Base-by-base conservation (phyloP, 2,797 vertebrate species). In the Oceanodroma leucorhoa region DNA sequence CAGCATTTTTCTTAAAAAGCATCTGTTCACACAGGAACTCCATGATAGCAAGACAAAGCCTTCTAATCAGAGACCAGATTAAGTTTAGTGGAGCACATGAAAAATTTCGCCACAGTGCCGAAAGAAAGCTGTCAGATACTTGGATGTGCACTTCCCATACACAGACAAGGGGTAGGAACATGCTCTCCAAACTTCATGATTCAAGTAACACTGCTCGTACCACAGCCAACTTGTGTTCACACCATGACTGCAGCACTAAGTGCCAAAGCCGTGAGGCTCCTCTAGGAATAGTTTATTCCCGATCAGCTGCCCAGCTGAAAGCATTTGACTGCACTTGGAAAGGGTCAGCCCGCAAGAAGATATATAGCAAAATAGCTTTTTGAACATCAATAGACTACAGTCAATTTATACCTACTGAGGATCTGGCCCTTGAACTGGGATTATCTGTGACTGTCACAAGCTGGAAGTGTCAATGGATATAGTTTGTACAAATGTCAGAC, bases 351-450 rank as follows among this genome's bases (percentile, higher is more conserved):
- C 80, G 55, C 43, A 81, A 58, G 53, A 54, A 53, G 62, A 78
- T 41, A 34, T 70, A 64, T 13, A 26, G 2, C 48, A 90, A 81
- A 88, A 66, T 14, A 51, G 38, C 23, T 83, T 81, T 93, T 55
- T 73, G 51, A 95, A 89, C 0, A 0, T 48, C 73, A 91, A 62
- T 48, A 77, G 66, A 45, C 70, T 66, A 69, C 22, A 77, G 60
- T 58, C 76, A 77, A 10, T 94, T 91, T 83, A 86, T 41, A 87
- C 51, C 64, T 90, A 38, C 54, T 61, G 75, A 92, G 72, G 69
- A 92, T 94, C 84, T 62, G 38, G 80, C 60, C 75, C 70, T 77
- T 89, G 82, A 97, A 87, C 77, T 50, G 72, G 89, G 71, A 92
- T 94, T 86, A 72, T 71, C 81, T 70, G 38, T 20, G 72, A 73